Evolutionary conservation across 2,888 invertebrate genomes (phyloP).

Genomic region (Tenthredo scrophulariae): DNA sequence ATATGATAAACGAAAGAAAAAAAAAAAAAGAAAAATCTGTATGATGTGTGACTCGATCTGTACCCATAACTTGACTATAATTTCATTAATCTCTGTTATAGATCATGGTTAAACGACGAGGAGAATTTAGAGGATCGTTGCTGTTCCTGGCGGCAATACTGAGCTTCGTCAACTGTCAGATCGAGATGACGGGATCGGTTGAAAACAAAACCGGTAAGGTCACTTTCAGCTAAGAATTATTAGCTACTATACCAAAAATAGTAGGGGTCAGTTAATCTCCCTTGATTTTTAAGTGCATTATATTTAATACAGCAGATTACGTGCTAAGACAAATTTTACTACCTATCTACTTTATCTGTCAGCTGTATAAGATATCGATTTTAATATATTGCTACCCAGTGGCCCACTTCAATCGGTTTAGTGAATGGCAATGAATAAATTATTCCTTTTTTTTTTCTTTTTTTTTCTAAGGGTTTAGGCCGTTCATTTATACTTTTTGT

Average conservation of each 20-base stretch:
- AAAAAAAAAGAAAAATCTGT: neutral
- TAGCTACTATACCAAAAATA: neutral
- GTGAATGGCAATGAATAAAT: neutral
- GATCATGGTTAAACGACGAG: constrained; percentile 26
- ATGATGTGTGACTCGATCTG: neutral
- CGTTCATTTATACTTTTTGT: neutral
- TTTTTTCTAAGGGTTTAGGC: neutral
- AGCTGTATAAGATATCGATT: constrained; percentile 1
- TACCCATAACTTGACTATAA: neutral
- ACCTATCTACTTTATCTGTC: constrained; percentile 16
- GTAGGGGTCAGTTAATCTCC: neutral
- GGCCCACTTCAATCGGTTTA: neutral
- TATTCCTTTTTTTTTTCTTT: neutral
- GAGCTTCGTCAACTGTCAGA: constrained; percentile 46
- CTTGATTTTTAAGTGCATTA: neutral
- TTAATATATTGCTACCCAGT: neutral
- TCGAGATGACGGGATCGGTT: constrained; percentile 41
- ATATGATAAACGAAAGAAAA: neutral
- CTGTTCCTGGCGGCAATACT: constrained; percentile 31
- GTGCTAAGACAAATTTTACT: constrained; percentile 1
- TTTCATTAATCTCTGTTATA: constrained; percentile 5
- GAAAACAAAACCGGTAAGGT: constrained; percentile 52
- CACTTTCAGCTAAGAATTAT: constrained; percentile 30
- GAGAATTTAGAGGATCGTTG: neutral
- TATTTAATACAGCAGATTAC: neutral